These are phyloP conservation scores for Galaxea fascicularis DNA, from an alignment of 92 coral and sea anemone species.

Conservation along the genomic window DNA sequence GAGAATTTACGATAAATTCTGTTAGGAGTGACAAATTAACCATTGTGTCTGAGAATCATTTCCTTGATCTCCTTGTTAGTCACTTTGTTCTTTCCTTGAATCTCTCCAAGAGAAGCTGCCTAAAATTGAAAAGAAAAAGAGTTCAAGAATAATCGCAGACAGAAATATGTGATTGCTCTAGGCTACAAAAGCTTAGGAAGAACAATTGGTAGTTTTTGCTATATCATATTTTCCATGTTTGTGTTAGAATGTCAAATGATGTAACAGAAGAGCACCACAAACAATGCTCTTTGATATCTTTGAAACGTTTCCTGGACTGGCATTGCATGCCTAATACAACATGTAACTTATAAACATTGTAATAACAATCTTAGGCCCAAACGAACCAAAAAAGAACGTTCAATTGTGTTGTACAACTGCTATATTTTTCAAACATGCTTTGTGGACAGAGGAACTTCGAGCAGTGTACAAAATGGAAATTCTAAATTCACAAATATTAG, in stretches of 20 bases:
- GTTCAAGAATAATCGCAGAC: neutral
- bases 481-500: no score
- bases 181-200: slow-evolving; percentile 5
- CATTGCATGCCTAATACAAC: slow-evolving; percentile 23
- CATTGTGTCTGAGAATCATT: slow-evolving; percentile 24
- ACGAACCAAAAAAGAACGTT: no score
- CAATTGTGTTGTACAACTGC: no score
- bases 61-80: slow-evolving; percentile 25
- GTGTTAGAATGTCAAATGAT: slow-evolving; percentile 6
- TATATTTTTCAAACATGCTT: no score
- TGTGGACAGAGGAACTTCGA: no score
- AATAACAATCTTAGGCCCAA: no score
- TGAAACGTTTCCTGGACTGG: slow-evolving; percentile 18
- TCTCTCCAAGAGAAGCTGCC: slow-evolving; percentile 46
- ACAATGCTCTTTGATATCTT: neutral
- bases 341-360: neutral
- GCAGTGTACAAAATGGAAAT: no score
- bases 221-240: neutral
- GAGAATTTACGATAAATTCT: slow-evolving; percentile 33
- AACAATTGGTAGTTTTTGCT: slow-evolving; percentile 11
- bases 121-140: slow-evolving; percentile 4
- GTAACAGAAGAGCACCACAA: slow-evolving; percentile 15
- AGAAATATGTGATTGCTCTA: slow-evolving; percentile 1
- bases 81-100: slow-evolving; percentile 26
- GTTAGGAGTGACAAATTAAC: slow-evolving; percentile 33